These are phyloP conservation scores for Hyperopisus bebe DNA, from an alignment of 2,113 vertebrate species.

Conservation along the genomic window DNA sequence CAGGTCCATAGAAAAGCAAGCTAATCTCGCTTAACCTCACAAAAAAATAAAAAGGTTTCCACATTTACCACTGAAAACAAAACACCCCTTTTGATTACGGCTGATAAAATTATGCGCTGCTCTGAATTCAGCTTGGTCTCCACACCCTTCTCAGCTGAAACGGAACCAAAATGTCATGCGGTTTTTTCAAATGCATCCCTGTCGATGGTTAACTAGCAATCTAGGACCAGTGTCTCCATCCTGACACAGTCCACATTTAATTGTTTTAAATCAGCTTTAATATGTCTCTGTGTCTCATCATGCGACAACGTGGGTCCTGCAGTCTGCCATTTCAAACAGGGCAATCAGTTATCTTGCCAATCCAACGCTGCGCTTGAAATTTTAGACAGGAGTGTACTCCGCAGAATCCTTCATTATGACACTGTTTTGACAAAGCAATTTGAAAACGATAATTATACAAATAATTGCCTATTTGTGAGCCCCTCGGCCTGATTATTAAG, in stretches of 20 bases:
- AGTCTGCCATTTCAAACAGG: slow-evolving; percentile 11
- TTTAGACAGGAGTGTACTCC: neutral
- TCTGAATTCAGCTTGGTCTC: neutral
- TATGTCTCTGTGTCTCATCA: slow-evolving; percentile 8
- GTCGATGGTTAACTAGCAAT: neutral
- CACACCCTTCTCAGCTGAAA: neutral
- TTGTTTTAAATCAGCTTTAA: slow-evolving; percentile 10
- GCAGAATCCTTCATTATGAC: slow-evolving; percentile 4
- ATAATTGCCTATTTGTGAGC: neutral
- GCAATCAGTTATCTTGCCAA: slow-evolving; percentile 14
- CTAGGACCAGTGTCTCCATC: neutral
- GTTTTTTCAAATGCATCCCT: neutral
- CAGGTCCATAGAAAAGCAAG: neutral
- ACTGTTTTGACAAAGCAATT: neutral
- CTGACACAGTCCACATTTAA: neutral
- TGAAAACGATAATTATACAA: slow-evolving; percentile 1
- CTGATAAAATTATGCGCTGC: neutral
- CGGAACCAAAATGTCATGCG: neutral
- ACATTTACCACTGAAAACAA: neutral
- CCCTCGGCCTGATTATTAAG: neutral
- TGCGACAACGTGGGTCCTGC: neutral
- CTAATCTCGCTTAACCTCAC: neutral
- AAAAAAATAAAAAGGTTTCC: neutral
- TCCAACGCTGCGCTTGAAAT: neutral
- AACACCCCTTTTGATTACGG: neutral